A percentile compares a stretch with the other conserved stretches of the same genome.
phyloP scores from a whole-genome alignment of 2,797 vertebrate genomes.

The Philypnodon macrostomus region DNA sequence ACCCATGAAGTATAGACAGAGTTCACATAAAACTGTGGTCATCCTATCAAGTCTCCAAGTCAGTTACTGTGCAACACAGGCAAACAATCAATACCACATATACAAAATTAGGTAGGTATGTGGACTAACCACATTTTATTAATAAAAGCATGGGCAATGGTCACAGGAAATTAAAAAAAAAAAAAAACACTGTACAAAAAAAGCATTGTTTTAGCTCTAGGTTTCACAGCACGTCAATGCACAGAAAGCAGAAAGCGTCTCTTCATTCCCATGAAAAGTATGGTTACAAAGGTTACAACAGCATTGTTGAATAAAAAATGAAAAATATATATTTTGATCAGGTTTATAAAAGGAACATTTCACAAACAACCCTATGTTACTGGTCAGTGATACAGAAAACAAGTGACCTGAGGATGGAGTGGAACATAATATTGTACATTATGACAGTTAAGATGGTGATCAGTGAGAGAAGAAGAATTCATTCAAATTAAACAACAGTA shows the following conservation, averaged over 20 bases:
- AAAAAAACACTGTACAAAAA: slow-evolving; percentile 45
- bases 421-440: slow-evolving; percentile 36
- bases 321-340: slow-evolving; percentile 35
- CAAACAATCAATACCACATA: no score
- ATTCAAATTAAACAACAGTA: not conserved
- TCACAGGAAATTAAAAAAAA: slow-evolving; percentile 67
- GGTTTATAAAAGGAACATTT: slow-evolving; percentile 26
- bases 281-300: slow-evolving; percentile 48
- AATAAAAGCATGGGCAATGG: slow-evolving; percentile 55
- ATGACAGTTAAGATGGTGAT: slow-evolving; percentile 19
- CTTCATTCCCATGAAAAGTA: slow-evolving; percentile 36
- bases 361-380: slow-evolving; percentile 41
- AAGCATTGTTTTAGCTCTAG: slow-evolving; percentile 32
- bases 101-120: slow-evolving; percentile 2
- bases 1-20: no score
- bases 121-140: slow-evolving; percentile 60
- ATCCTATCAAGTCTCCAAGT: no score
- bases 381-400: slow-evolving; percentile 24
- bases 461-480: slow-evolving; percentile 29
- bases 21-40: no score
- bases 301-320: slow-evolving; percentile 37
- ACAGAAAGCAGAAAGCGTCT: slow-evolving; percentile 40
- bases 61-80: no score
- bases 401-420: slow-evolving; percentile 57
- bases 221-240: slow-evolving; percentile 27